Percentiles rank a stretch among this genome's conserved stretches.
Evolutionary conservation across 2,113 vertebrate species (phyloP).

Genomic region (Atrichornis clamosus): DNA sequence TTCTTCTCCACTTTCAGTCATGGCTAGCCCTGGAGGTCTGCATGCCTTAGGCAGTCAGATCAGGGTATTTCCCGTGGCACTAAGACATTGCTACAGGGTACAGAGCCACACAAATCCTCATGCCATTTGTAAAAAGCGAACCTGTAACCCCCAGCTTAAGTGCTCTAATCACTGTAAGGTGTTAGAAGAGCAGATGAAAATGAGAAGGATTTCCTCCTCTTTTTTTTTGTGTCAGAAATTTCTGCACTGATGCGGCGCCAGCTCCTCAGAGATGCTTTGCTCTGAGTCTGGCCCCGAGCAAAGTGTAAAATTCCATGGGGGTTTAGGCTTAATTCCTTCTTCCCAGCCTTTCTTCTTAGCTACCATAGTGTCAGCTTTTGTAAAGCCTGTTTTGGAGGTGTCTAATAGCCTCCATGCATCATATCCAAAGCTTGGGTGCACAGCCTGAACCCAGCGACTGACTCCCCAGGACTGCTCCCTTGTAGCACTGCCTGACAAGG

Average conservation of each 20-base stretch:
- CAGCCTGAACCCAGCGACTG: not conserved
- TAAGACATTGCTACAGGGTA: not conserved
- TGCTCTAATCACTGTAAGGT: not conserved
- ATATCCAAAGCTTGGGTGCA: not conserved
- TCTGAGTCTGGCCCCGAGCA: not conserved
- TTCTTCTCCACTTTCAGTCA: not conserved
- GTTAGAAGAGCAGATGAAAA: accelerated
- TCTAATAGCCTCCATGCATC: not conserved
- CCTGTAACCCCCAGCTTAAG: not conserved
- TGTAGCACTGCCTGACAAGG: not conserved
- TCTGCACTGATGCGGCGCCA: not conserved
- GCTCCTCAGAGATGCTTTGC: not conserved
- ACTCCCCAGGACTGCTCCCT: not conserved
- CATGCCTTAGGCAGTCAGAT: not conserved
- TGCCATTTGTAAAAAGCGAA: not conserved
- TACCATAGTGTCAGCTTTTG: not conserved
- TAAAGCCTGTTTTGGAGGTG: not conserved
- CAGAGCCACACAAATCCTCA: not conserved
- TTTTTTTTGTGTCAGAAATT: not conserved
- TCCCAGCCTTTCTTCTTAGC: not conserved
- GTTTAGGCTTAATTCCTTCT: slow-evolving; percentile 32
- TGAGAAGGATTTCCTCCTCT: not conserved
- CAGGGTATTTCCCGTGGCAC: not conserved
- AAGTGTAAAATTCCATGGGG: not conserved
- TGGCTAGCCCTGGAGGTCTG: not conserved